Base-by-base conservation (phyloP, 2,888 invertebrate genomes). In the Poecilobothrus nobilitatus region DNA sequence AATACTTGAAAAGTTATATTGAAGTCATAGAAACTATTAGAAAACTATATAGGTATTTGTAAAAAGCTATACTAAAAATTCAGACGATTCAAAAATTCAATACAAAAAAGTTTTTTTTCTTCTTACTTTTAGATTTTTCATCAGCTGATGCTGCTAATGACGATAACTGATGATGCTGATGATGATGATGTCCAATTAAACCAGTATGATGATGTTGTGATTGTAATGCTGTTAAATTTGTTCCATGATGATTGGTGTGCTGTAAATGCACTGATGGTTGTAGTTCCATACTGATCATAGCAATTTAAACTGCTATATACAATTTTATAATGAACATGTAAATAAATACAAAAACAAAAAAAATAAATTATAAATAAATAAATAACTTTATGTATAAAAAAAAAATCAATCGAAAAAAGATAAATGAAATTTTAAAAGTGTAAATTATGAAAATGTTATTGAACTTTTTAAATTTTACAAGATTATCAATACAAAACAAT, bases 251-350 rank as follows among this genome's bases (percentile, higher is more conserved):
- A 74, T 75, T 76, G 70, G 78, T 75, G 76, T 78, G 78, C 75
- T 75, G 76, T 71, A 76, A 72, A 69, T 76, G 76, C 74, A 76
- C 76, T 71, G 79, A 73, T 71, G 79, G 75, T 73, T 79, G 80
- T 74, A 80, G 75, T 75, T 80, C 80, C 80, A 80, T 80, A 71
- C 76, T 79, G 74, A 78, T 76, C 79, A 79, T 78, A 76, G 75
- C 77, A 74, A 71, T 72, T 71, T 27, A 3, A 63, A 27, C 63
- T 15, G 27, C 27, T 27, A 27, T 27, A 27, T 5, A 27, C 5
- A 27, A 27, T 27, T 27, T 27, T 27, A n/a, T n/a, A 4, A 27
- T 27, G 2, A 27, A 21, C 9, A 22, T 63, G 20, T 5, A 63
- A 21, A 63, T 63, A 9, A 21, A 20, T 6, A 37, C 2, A 37